Conservation (phyloP, 2,888 invertebrate genomes). For the Anaspis maculata region DNA sequence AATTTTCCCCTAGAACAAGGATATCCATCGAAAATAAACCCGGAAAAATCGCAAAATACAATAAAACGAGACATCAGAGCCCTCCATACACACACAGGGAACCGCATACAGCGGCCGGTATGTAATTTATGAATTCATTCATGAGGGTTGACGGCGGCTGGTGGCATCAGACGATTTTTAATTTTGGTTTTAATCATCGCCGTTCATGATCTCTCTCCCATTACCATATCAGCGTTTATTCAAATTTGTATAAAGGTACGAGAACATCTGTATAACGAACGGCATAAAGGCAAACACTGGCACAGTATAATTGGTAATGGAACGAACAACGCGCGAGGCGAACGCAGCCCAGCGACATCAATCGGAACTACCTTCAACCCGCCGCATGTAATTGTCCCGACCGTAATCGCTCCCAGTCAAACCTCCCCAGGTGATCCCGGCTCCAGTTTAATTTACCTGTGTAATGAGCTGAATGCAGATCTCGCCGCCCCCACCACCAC, state of each 20-base stretch:
- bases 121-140: conserved; percentile 8
- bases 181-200: conserved; percentile 26
- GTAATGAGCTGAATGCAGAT: conserved; percentile 39
- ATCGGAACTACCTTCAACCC: conserved; percentile 11
- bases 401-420: conserved; percentile 23
- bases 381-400: conserved; percentile 22
- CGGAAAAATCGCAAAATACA: not conserved
- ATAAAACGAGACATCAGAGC: not conserved
- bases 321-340: no score
- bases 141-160: conserved; percentile 2
- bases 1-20: not conserved
- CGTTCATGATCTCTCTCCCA: conserved; percentile 24
- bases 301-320: conserved; percentile 24
- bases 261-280: conserved; percentile 24
- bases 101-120: no score
- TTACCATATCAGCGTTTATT: conserved; percentile 26
- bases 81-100: not conserved
- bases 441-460: conserved; percentile 39
- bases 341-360: conserved; percentile 12
- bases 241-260: conserved; percentile 22
- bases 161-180: conserved; percentile 17
- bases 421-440: conserved; percentile 37
- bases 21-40: not conserved
- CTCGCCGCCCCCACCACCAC: conserved; percentile 17
- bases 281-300: conserved; percentile 25